Conservation (phyloP, 2,888 invertebrate species). For the Pteria penguin region DNA sequence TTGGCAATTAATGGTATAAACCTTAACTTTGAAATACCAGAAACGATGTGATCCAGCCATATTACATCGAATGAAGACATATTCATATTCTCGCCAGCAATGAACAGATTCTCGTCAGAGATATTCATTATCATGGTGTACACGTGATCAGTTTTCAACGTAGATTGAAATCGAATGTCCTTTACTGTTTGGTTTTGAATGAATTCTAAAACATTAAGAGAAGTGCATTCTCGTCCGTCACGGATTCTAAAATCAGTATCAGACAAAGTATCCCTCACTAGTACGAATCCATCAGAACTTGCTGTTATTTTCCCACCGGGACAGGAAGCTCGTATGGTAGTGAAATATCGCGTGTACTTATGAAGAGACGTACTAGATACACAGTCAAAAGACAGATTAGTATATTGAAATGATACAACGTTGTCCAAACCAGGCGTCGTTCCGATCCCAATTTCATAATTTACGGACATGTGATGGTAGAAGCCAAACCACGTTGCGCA, state of each 20-base stretch:
- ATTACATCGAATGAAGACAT: too few relatives aligned
- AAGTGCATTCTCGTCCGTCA: slow-evolving; percentile 18
- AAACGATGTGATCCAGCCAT: too few relatives aligned
- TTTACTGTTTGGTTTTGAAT: too few relatives aligned
- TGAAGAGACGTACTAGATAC: neutral
- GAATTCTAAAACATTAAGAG: too few relatives aligned
- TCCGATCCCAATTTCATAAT: slow-evolving; percentile 37
- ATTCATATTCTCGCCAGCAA: too few relatives aligned
- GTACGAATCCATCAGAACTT: slow-evolving; percentile 32
- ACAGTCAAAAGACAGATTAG: neutral
- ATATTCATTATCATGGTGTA: too few relatives aligned
- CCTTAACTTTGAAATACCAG: too few relatives aligned
- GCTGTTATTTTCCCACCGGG: slow-evolving; percentile 18
- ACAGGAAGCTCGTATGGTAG: slow-evolving; percentile 20
- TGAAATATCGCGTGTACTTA: slow-evolving; percentile 6
- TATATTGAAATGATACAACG: slow-evolving; percentile 2
- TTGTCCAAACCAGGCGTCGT: slow-evolving; percentile 14
- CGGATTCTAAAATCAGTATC: neutral
- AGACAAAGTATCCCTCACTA: neutral
- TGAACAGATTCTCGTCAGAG: too few relatives aligned
- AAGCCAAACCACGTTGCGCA: slow-evolving; percentile 44
- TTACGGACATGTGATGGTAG: slow-evolving; percentile 24
- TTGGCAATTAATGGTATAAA: too few relatives aligned
- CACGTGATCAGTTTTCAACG: too few relatives aligned
- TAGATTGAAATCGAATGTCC: too few relatives aligned